A percentile compares a stretch with the other conserved stretches of the same genome.
These are phyloP conservation scores for Drosophila tristis DNA, from an alignment of 1,140 invertebrate species.

Conservation along the genomic window DNA sequence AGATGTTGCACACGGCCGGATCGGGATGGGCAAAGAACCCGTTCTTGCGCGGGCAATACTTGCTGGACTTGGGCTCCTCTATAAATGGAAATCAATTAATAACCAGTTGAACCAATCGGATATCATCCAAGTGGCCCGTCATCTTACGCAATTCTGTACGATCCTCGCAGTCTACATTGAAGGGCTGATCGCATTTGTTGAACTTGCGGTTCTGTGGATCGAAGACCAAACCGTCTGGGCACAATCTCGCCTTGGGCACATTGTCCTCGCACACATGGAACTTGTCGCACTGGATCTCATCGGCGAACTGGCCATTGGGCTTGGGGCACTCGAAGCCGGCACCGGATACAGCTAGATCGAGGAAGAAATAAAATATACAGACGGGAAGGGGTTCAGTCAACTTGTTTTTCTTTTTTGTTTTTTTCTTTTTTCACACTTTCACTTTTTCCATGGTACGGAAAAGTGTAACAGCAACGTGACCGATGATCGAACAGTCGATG, in stretches of 20 bases:
- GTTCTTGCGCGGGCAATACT: conserved; percentile 91
- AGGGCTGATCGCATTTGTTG: conserved; percentile 95
- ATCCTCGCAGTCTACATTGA: conserved; percentile 95
- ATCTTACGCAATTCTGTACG: conserved; percentile 94
- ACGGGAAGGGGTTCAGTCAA: conserved; percentile 38
- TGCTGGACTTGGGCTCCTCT: conserved; percentile 91
- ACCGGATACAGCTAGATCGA: conserved; percentile 85
- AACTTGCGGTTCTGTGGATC: conserved; percentile 92
- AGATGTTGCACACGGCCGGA: conserved; percentile 91
- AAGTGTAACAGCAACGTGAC: conserved; percentile 42
- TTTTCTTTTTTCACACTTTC: conserved; percentile 39
- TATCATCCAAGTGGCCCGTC: neutral
- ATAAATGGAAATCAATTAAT: conserved; percentile 51
- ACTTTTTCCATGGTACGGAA: conserved; percentile 36
- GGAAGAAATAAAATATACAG: conserved; percentile 7
- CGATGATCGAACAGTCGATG: conserved; percentile 34
- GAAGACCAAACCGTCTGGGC: conserved; percentile 94
- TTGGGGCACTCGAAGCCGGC: conserved; percentile 89
- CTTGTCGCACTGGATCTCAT: conserved; percentile 93
- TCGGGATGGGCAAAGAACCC: conserved; percentile 96
- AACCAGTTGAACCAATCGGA: neutral
- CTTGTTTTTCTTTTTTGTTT: conserved; percentile 4
- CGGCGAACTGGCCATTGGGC: conserved; percentile 91
- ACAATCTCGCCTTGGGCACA: conserved; percentile 89
- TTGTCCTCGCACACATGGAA: conserved; percentile 92